Conservation (phyloP, 2,113 vertebrate genomes). For the Charadrius vociferus region DNA sequence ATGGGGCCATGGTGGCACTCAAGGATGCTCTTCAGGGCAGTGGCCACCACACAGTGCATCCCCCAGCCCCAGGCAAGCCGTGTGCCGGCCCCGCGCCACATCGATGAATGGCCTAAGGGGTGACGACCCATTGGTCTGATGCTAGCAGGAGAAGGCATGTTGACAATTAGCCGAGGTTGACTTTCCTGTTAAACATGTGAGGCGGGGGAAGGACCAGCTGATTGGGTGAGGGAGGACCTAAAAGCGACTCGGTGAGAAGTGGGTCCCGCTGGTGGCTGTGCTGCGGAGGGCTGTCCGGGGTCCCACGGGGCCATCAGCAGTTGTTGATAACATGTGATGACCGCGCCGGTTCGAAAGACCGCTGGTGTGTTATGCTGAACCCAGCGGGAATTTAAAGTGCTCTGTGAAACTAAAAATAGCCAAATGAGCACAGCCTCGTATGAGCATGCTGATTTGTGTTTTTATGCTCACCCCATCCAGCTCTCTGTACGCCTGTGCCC, state of each 20-base stretch:
- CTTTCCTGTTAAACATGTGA: not conserved
- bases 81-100: not conserved
- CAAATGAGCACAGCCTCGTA: not conserved
- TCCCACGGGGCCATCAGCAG: rapidly evolving
- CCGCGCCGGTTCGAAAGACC: not conserved
- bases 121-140: not conserved
- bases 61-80: not conserved
- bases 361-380: not conserved
- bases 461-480: not conserved
- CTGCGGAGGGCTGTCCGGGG: not conserved
- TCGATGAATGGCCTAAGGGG: not conserved
- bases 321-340: not conserved
- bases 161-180: not conserved
- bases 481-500: rapidly evolving
- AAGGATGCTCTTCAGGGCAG: not conserved
- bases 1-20: rapidly evolving
- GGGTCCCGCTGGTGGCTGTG: no score
- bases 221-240: not conserved
- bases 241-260: not conserved
- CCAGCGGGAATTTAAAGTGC: not conserved
- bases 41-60: rapidly evolving
- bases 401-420: not conserved
- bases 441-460: not conserved
- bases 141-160: not conserved
- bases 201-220: not conserved